phyloP scores from a whole-genome alignment of 2,888 invertebrate genomes.

The Rhagonycha lutea region DNA sequence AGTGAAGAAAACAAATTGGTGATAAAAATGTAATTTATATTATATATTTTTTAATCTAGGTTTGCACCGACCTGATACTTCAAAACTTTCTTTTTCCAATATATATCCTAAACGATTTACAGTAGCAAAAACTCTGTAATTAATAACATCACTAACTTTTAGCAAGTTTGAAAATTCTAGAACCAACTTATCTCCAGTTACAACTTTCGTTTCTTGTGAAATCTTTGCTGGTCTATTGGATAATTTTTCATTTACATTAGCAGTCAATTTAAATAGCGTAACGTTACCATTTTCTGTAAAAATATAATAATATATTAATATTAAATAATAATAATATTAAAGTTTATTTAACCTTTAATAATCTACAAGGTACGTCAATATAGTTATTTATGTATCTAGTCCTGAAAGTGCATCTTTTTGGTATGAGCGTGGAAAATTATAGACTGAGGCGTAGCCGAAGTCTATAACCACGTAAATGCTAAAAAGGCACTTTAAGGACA shows the following conservation, averaged over 20 bases:
- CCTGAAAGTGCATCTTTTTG: no score
- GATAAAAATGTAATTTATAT: no score
- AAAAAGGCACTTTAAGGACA: no score
- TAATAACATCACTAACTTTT: constrained; percentile 60
- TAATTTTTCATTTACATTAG: constrained; percentile 63
- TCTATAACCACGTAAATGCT: no score
- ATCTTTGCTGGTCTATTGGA: constrained; percentile 58
- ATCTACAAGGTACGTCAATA: no score
- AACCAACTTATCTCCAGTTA: constrained; percentile 59
- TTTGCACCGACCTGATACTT: constrained; percentile 51
- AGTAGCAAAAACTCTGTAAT: constrained; percentile 67
- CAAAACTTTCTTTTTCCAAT: constrained; percentile 53
- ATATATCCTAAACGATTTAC: constrained; percentile 57
- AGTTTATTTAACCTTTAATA: no score
- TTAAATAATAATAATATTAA: no score
- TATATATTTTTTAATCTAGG: no score
- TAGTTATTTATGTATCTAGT: no score
- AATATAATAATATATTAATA: neutral
- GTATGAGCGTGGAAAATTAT: no score
- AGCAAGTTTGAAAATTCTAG: constrained; percentile 44
- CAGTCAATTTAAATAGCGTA: constrained; percentile 65
- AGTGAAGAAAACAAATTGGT: no score
- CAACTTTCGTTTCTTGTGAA: constrained; percentile 54
- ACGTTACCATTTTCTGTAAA: neutral
- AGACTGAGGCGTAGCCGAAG: no score